Evolutionary conservation across 2,888 invertebrate species (phyloP), one percentile per base, ranked within the genome.

Genomic region (Anthoptus insignis): DNA sequence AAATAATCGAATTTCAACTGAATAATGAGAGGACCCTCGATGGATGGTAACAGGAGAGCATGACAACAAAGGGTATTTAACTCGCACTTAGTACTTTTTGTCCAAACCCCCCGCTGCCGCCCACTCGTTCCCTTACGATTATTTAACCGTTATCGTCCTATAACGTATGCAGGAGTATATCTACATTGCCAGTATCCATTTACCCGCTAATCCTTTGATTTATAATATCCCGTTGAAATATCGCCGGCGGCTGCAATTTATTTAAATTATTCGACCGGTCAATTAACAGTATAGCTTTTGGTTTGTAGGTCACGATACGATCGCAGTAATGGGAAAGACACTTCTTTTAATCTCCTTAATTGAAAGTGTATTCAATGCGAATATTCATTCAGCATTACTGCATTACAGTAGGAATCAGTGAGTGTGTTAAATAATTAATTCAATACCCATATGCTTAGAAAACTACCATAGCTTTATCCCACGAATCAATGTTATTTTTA

Each of bases 1-100:
- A 92, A 88, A 91, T 93, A 93, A 92, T 93, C 93, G 89, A 93
- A 91, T 93, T 92, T 89, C 82, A 79, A 80, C 90, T 89, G 91
- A 93, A 93, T 93, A 93, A 92, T 93, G 91, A 91, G 89, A 86
- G 88, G 85, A 83, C 90, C 89, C 90, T 88, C 82, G 86, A 84
- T 87, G 87, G 87, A 89, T 87, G 82, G 86, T 78, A 82, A 80
- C 88, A 88, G 84, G 84, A 85, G 86, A 87, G 84, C 77, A 82
- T 78, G 79, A 78, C 82, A 80, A 84, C 91, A 93, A 92, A 91
- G 91, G 92, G 91, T 92, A 92, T 92, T 93, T 93, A 93, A 91
- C 87, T 90, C 84, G 83, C 88, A 91, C 91, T 93, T 93, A 91
- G 91, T 89, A 90, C 89, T 92, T 91, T 92, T 92, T 91, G 88